These are phyloP conservation scores for Aporrectodea caliginosa DNA, from an alignment of 1,140 invertebrate species.

Conservation along the genomic window DNA sequence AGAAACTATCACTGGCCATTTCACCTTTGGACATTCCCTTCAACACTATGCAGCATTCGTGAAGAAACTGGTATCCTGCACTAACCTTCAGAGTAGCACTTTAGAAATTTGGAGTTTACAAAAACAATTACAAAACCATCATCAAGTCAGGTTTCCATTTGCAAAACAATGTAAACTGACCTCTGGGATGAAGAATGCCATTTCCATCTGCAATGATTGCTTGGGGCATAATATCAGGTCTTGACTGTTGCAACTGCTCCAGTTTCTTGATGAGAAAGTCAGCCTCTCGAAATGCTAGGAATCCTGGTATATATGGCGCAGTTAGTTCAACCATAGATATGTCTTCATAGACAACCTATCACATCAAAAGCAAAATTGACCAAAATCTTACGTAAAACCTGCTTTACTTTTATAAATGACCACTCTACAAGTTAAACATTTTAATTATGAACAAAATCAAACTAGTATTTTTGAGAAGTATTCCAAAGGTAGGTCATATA, in stretches of 20 bases:
- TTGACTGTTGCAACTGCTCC: conserved; percentile 41
- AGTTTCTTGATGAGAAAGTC: conserved; percentile 47
- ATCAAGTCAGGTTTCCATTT: too few species aligned
- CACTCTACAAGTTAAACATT: neutral
- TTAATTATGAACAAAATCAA: neutral
- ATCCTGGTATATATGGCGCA: conserved; percentile 56
- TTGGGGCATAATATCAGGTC: conserved; percentile 53
- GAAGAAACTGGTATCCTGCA: too few species aligned
- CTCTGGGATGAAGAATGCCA: conserved; percentile 56
- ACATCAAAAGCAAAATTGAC: conserved; percentile 22
- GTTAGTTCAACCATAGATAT: conserved; percentile 48
- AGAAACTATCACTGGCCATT: too few species aligned
- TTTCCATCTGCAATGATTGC: conserved; percentile 58
- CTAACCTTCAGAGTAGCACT: too few species aligned
- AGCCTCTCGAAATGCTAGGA: conserved; percentile 57
- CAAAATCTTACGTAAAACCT: neutral
- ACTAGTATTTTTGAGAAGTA: neutral
- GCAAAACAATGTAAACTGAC: too few species aligned
- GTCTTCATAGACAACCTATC: conserved; percentile 51
- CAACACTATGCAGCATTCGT: too few species aligned
- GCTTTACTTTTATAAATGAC: neutral
- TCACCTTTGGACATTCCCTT: too few species aligned
- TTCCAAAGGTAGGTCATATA: neutral
- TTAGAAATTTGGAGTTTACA: too few species aligned
- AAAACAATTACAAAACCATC: too few species aligned